Evolutionary conservation across 2,113 vertebrate species (phyloP), one percentile per base, ranked within the genome.

Genomic region (Stictonetta naevosa): DNA sequence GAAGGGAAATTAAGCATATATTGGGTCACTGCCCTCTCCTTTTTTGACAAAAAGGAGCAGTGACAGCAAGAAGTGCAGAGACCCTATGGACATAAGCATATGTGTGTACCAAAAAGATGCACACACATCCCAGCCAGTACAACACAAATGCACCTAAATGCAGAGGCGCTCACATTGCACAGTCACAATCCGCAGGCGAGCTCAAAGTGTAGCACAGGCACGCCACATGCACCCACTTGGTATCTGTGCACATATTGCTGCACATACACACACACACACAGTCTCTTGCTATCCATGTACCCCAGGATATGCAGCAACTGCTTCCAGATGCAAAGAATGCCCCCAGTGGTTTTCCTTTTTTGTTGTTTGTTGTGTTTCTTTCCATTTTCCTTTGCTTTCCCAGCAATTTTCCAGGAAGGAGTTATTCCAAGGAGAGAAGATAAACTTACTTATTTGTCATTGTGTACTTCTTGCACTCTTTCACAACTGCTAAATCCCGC

Each of bases 11-110:
- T 64, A 44, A 42, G 33, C 23, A 33, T 0, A 0, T 33, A 3
- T 14, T 46, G 64, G 68, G 56, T 42, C 60, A 17, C 42, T 50
- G 94, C 63, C 71, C n/a, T 1, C 36, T 58, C 85, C 85, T 3
- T 44, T 12, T 66, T 28, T 73, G 71, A 83, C 63, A 23, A 63
- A 77, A 91, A 25, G 60, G 13, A 91, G 73, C 55, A 42, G 86
- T 5, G 58, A 42, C 50, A 83, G 86, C 38, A 50, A 67, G 84
- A 67, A 63, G 59, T 6, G 59, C 55, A 50, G 86, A 88, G 58
- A 42, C 6, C 7, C 34, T 0, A 0, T 1, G 31, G 50, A 8
- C 63, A 21, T 8, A 2, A 15, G 55, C 0, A 40, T 59, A 20
- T 66, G 46, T 15, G 75, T 26, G 2, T 13, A 31, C 34, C 18